These are phyloP conservation scores for Chiridota heheva DNA, from an alignment of 35 echinoderm and acorn worm genomes.

Conservation along the genomic window DNA sequence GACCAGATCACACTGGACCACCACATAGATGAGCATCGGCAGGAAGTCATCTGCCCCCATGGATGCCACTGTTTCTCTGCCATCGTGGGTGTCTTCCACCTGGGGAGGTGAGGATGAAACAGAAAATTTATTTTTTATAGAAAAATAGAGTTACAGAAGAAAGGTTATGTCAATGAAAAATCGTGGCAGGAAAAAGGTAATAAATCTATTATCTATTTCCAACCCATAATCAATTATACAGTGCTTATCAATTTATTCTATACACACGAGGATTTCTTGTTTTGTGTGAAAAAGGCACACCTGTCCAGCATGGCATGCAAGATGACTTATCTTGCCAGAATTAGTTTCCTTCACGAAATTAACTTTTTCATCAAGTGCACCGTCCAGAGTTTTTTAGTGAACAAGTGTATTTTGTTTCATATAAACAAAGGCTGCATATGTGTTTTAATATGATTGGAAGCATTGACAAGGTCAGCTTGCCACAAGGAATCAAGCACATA, in stretches of 20 bases:
- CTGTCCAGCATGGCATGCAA: too few relatives aligned
- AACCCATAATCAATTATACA: background rate
- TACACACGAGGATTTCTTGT: background rate
- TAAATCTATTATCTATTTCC: background rate
- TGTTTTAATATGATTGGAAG: too few relatives aligned
- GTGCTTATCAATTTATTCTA: background rate
- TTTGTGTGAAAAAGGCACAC: too few relatives aligned
- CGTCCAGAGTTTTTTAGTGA: too few relatives aligned
- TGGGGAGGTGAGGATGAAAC: constrained; percentile 15
- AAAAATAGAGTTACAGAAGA: background rate
- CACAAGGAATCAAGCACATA: too few relatives aligned
- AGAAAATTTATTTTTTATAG: background rate
- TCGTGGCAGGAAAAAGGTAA: background rate
- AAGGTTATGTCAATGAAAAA: background rate
- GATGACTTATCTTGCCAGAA: too few relatives aligned
- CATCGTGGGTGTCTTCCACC: constrained; percentile 49
- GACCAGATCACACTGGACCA: constrained; percentile 87
- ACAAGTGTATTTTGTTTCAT: too few relatives aligned
- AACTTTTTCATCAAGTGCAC: too few relatives aligned
- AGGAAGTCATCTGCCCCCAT: constrained; percentile 99
- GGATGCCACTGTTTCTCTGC: constrained; percentile 63
- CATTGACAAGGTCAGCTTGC: too few relatives aligned
- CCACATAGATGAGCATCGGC: constrained; percentile 95
- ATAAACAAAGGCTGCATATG: too few relatives aligned
- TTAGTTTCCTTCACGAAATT: too few relatives aligned